Evolutionary conservation across 1,140 invertebrate species (phyloP), one percentile per base, ranked within the genome.

Genomic region (Acyrthosiphon pisum): DNA sequence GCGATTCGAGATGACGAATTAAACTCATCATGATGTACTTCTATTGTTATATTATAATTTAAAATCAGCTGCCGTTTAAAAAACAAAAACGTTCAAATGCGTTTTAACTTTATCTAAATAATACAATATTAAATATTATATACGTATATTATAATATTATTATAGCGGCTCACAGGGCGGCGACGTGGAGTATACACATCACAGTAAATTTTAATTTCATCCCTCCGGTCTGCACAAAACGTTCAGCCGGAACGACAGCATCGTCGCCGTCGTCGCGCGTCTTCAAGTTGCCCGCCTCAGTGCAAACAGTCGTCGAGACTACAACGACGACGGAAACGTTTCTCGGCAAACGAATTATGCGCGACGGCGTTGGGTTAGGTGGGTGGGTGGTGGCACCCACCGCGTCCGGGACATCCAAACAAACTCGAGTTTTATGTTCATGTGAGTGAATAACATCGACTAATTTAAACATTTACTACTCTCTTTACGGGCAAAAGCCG

Each of bases 181-280:
- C 0, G 48, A 18, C 48, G 48, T 50, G 60, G 30, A 30, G 41
- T 68, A 68, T 30, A 30, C 30, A 68, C 60, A 76, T 76, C 30
- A 76, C 60, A 76, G 60, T 83, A 83, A 83, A 83, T 83, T 83
- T 83, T 41, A 83, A 83, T 83, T 83, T 83, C 20, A n/a, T 76
- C 60, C n/a, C 60, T 76, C 60, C 60, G 60, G 60, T 76, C 14
- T 76, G n/a, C 60, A 76, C 60, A 76, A 76, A 76, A 76, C 60
- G 37, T 37, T 83, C 37, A 22, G 37, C 81, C 81, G 81, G 37
- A 83, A 83, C 81, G 81, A 83, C 37, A 83, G 6, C 20, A 18
- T 6, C 81, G 37, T 41, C 81, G 81, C 81, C 76, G 35, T 81
- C 76, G 35, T 81, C 76, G 30, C 0, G 60, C 35, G 35, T n/a